Evolutionary conservation across 2,888 invertebrate species (phyloP).

Genomic region (Spodoptera littoralis): DNA sequence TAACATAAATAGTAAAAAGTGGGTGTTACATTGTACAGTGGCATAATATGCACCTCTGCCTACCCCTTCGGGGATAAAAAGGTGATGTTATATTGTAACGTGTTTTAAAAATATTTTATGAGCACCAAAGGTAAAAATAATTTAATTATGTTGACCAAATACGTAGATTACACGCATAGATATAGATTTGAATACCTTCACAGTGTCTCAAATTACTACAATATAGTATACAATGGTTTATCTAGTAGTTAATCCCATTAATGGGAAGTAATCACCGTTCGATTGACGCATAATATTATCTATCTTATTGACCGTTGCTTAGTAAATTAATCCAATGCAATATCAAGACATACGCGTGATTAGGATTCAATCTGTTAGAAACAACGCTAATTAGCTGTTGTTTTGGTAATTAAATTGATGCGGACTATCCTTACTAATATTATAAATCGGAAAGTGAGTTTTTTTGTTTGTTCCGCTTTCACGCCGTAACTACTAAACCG

Average conservation of each 20-base stretch:
- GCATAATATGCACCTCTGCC: too few species aligned
- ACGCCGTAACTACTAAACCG: too few species aligned
- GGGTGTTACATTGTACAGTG: too few species aligned
- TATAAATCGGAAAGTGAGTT: too few species aligned
- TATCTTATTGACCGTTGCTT: constrained; percentile 2
- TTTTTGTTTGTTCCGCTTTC: too few species aligned
- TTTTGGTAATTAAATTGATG: too few species aligned
- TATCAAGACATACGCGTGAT: constrained; percentile 15
- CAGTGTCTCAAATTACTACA: background rate
- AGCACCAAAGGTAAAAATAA: background rate
- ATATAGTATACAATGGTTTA: constrained; percentile 6
- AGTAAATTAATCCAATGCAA: constrained; percentile 10
- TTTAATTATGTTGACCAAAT: too few species aligned
- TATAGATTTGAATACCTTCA: background rate
- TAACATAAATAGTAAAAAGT: too few species aligned
- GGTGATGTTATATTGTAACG: too few species aligned
- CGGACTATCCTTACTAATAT: too few species aligned
- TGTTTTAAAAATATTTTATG: background rate
- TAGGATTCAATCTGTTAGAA: constrained; percentile 17
- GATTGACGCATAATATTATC: constrained; percentile 17
- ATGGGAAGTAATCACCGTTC: constrained; percentile 7
- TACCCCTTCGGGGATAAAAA: too few species aligned
- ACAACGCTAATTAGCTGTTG: background rate
- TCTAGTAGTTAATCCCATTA: constrained; percentile 23
- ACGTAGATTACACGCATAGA: too few species aligned